These are phyloP conservation scores for Hyles euphorbiae DNA, from an alignment of 1,140 invertebrate genomes.

Conservation along the genomic window DNA sequence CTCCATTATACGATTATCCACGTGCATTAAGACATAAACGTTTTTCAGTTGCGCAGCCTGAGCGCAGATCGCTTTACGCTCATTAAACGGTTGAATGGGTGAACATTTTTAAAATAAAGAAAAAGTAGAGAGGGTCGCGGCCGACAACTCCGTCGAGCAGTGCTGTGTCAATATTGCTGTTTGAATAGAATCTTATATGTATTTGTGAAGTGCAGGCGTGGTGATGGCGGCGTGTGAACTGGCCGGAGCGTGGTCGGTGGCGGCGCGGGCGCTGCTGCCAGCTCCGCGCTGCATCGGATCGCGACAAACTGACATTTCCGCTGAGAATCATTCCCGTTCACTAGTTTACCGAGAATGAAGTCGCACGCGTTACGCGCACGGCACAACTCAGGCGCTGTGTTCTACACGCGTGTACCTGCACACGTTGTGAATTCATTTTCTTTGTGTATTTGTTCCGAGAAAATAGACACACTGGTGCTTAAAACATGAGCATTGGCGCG, in stretches of 20 bases:
- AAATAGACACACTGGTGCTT: conserved; percentile 19
- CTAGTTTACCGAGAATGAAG: conserved; percentile 30
- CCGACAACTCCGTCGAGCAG: conserved; percentile 12
- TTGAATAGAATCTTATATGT: conserved; percentile 32
- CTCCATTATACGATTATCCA: neutral
- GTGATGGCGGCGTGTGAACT: conserved; percentile 36
- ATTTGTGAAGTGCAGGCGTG: conserved; percentile 34
- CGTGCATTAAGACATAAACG: neutral
- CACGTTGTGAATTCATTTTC: neutral
- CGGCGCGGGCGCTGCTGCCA: too few relatives aligned
- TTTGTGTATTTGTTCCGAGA: conserved; percentile 33
- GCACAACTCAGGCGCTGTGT: neutral
- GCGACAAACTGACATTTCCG: conserved; percentile 55
- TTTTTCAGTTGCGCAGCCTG: too few relatives aligned
- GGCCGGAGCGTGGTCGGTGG: conserved; percentile 11
- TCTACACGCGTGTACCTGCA: conserved; percentile 22
- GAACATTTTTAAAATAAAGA: conserved; percentile 10
- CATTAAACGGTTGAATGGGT: conserved; percentile 16
- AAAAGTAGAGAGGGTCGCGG: conserved; percentile 7
- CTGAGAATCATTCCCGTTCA: conserved; percentile 42
- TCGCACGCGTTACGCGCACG: conserved; percentile 14
- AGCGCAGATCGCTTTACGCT: conserved; percentile 5
- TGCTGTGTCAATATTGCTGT: conserved; percentile 32
- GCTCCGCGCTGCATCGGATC: conserved; percentile 23
- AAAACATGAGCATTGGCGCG: conserved; percentile 10